phyloP scores from a whole-genome alignment of 2,797 vertebrate species.

The Poecilia picta region DNA sequence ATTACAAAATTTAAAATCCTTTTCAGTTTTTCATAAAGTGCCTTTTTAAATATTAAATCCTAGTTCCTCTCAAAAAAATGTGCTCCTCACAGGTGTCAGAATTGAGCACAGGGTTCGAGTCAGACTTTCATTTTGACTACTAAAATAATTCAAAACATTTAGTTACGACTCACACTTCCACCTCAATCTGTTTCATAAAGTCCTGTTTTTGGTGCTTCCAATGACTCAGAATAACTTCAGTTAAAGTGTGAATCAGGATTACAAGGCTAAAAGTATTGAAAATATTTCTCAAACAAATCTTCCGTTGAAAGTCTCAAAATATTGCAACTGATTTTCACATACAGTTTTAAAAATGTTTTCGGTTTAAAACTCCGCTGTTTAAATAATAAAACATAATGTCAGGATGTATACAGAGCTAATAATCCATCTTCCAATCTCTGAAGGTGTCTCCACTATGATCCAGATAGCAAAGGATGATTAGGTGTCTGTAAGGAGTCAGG shows the following conservation, averaged over 20 bases:
- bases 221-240: not conserved
- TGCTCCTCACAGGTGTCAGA: not conserved
- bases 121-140: not conserved
- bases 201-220: not conserved
- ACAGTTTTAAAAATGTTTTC: not conserved
- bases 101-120: not conserved
- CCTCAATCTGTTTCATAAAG: not conserved
- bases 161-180: not conserved
- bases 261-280: not conserved
- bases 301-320: not conserved
- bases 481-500: slow-evolving; percentile 4
- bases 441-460: not conserved
- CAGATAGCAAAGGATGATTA: slow-evolving; percentile 8
- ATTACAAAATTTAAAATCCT: not conserved
- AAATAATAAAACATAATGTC: not conserved
- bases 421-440: not conserved
- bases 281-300: not conserved
- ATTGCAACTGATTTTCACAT: not conserved
- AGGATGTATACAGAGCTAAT: not conserved
- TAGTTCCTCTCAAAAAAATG: not conserved
- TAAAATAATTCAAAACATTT: not conserved
- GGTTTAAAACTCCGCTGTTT: not conserved
- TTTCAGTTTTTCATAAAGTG: not conserved
- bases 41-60: not conserved
- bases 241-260: not conserved